Conservation (phyloP, 2,797 vertebrate species). For the Rousettus madagascariensis region DNA sequence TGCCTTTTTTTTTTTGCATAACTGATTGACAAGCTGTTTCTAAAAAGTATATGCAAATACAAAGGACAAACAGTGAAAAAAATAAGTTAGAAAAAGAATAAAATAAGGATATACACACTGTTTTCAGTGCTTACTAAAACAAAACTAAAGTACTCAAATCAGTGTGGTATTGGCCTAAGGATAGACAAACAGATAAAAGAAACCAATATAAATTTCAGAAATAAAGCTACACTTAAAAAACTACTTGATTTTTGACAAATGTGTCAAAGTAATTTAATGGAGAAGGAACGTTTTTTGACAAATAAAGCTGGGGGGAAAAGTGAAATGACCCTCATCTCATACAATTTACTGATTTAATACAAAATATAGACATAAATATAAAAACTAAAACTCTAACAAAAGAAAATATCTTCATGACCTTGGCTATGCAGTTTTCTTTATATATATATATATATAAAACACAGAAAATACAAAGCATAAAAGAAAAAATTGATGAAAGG, state of each 20-base stretch:
- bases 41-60: slow-evolving; percentile 8
- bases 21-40: neutral
- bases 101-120: neutral
- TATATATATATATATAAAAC: neutral
- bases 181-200: neutral
- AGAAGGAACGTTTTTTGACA: neutral
- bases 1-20: neutral
- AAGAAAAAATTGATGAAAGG: neutral
- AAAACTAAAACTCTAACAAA: neutral
- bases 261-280: neutral
- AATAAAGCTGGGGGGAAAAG: neutral
- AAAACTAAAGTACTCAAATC: neutral
- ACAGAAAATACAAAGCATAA: neutral
- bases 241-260: neutral
- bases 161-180: neutral
- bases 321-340: neutral
- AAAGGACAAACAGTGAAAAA: neutral
- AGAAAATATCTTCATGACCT: neutral
- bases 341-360: neutral
- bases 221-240: neutral
- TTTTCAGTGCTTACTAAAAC: neutral
- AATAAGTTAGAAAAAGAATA: neutral
- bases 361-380: neutral
- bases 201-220: neutral
- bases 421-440: neutral